Evolutionary conservation across 2,797 vertebrate species (phyloP), one percentile per base, ranked within the genome.

Genomic region (Eptatretus atami): DNA sequence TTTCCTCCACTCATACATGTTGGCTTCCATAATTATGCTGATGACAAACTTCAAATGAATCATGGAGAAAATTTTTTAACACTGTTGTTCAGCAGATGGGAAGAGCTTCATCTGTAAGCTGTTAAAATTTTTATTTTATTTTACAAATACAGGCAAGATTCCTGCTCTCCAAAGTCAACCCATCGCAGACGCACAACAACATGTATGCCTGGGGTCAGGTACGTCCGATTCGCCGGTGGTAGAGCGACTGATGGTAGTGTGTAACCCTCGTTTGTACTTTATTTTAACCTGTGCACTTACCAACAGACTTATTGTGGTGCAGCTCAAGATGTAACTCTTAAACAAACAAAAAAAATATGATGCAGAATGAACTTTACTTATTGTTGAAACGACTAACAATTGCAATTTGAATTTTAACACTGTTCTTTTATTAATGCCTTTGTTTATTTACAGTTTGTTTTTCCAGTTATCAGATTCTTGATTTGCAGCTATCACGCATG

Each of bases 141-240:
- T 66, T 70, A 53, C 71, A 57, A 64, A 69, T 19, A 75, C 68
- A 96, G 78, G 88, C 88, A 53, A 81, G 88, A 67, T 96, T 96
- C 73, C 80, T 96, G 68, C 77, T 95, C 67, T 96, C 90, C 44
- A 96, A 95, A 76, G 88, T 96, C 75, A 96, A 96, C 72, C 90
- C 88, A 12, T 94, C 90, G 13, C 90, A 96, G 78, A 96, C 90
- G 11, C 88, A 96, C 77, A 96, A 95, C 74, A 96, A 92, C 72
- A 76, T 87, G 63, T 95, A 94, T 63, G 74, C 80, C 1, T 92
- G 83, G 85, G 87, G 83, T 71, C 90, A 92, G 83, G 90, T 96
- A 74, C 76, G 77, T 69, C 31, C 19, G 19, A 19, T 19, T 19
- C 19, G 19, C 19, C 19, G 19, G 19, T 19, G 19, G 19, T 19